Percentiles rank a stretch among this genome's conserved stretches.
phyloP scores from a whole-genome alignment of 2,888 invertebrate species.

The Campaea margaritaria region DNA sequence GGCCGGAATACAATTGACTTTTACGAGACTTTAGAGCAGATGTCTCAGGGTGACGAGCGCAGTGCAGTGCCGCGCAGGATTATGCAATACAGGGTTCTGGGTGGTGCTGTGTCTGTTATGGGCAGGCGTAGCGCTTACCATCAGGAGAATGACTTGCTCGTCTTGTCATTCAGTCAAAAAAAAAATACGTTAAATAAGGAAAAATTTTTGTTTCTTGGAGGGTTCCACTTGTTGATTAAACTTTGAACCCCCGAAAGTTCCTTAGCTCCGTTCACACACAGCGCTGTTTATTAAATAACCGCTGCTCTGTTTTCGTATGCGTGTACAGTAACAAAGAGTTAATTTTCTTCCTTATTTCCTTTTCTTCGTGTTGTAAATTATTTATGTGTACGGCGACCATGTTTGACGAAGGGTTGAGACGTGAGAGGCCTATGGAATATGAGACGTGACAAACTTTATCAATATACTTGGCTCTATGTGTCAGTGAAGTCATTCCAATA shows the following conservation, averaged over 20 bases:
- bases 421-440: conserved; percentile 10
- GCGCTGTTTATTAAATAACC: conserved; percentile 61
- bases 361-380: conserved; percentile 41
- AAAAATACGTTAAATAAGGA: too few species aligned
- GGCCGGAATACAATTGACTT: too few species aligned
- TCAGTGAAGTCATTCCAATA: conserved; percentile 12
- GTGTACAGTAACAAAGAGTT: conserved; percentile 59
- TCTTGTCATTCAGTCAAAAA: too few species aligned
- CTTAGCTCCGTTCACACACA: conserved; percentile 12
- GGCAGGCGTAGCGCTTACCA: too few species aligned
- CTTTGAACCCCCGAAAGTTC: not conserved
- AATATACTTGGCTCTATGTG: conserved; percentile 8
- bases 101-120: too few species aligned
- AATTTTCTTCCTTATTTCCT: conserved; percentile 52
- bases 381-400: conserved; percentile 34
- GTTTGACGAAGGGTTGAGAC: conserved; percentile 24
- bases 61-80: too few species aligned
- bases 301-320: conserved; percentile 50
- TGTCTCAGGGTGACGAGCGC: too few species aligned
- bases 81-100: too few species aligned
- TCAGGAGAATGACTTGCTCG: too few species aligned
- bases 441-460: conserved; percentile 22
- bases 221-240: too few species aligned
- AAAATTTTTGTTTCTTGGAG: not conserved
- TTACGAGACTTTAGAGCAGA: too few species aligned